These are phyloP conservation scores for Rapana venosa DNA, from an alignment of 2,888 invertebrate species.

Conservation along the genomic window DNA sequence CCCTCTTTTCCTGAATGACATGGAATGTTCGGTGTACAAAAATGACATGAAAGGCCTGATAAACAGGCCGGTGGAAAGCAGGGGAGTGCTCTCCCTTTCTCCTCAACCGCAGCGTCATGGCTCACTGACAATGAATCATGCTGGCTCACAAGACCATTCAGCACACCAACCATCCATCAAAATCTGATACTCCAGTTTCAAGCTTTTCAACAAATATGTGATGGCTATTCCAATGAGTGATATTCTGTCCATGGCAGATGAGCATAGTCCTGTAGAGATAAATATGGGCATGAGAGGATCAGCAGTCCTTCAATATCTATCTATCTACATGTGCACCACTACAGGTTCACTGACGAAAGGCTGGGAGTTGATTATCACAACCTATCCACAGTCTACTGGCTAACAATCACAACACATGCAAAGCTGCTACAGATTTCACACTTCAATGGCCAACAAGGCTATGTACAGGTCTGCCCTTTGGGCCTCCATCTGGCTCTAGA, in stretches of 20 bases:
- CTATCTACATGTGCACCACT: background rate
- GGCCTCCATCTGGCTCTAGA: background rate
- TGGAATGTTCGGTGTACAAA: no score
- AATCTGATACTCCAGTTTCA: background rate
- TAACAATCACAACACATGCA: conserved; percentile 20
- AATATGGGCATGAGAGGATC: background rate
- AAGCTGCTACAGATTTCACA: background rate
- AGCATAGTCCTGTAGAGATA: background rate
- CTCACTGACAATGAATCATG: background rate
- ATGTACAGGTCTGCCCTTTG: background rate
- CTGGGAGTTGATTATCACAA: background rate
- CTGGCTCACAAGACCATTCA: background rate
- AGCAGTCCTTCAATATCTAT: background rate
- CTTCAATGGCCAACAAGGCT: background rate
- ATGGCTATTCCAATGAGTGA: background rate
- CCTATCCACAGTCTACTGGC: background rate
- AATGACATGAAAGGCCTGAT: background rate
- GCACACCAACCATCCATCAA: background rate
- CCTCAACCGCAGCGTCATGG: no score
- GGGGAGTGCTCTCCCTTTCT: no score
- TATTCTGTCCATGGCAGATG: background rate
- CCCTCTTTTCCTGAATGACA: no score
- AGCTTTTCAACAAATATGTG: background rate
- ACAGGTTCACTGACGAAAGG: background rate
- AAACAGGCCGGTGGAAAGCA: background rate